Conservation (phyloP, 2,797 vertebrate genomes). For the Schizopygopsis pylzovi region DNA sequence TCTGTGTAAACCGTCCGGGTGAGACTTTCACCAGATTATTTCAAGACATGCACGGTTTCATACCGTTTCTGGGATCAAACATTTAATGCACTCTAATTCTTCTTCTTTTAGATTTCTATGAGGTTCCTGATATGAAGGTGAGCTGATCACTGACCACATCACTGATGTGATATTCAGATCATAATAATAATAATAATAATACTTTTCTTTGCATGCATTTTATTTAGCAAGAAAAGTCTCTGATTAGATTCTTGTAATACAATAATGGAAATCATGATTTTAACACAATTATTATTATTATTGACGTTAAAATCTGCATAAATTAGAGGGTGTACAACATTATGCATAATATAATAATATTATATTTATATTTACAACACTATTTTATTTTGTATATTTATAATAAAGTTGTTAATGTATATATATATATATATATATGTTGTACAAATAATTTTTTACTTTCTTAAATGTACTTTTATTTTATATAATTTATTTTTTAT, state of each 20-base stretch:
- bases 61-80: neutral
- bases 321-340: neutral
- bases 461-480: neutral
- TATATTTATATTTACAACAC: neutral
- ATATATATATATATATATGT: too few species aligned
- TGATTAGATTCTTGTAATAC: neutral
- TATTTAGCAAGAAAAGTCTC: neutral
- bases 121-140: slow-evolving; percentile 82
- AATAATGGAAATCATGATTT: neutral
- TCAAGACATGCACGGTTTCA: neutral
- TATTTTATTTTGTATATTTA: neutral
- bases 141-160: slow-evolving; percentile 16
- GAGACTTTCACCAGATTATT: neutral
- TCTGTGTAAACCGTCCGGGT: slow-evolving; percentile 40
- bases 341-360: neutral
- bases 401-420: too few species aligned
- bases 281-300: neutral
- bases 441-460: too few species aligned
- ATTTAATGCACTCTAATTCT: neutral
- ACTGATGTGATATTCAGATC: neutral
- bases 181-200: neutral
- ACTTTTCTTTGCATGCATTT: neutral
- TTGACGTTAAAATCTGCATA: neutral
- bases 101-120: slow-evolving; percentile 79
- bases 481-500: too few species aligned